A percentile compares a stretch with the other conserved stretches of the same genome.
These are phyloP conservation scores for Genyomyrus donnyi DNA, from an alignment of 2,113 vertebrate species.

Conservation along the genomic window DNA sequence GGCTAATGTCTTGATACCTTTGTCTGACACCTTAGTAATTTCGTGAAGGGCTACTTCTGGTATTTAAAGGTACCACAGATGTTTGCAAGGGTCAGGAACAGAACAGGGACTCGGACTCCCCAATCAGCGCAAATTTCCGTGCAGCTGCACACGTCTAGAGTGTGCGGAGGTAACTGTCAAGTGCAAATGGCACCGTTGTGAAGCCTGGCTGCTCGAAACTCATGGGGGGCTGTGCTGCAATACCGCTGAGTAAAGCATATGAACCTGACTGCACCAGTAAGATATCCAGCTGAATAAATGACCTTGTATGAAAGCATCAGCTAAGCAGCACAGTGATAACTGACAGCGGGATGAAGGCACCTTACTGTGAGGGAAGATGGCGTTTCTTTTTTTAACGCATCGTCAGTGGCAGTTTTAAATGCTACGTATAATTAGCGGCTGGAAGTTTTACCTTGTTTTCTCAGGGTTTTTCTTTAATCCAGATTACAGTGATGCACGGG, in stretches of 20 bases:
- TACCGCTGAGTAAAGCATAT: background rate
- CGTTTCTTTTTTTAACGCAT: background rate
- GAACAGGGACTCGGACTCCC: background rate
- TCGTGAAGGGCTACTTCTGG: background rate
- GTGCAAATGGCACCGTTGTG: background rate
- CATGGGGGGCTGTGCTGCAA: background rate
- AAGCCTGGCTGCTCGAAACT: background rate
- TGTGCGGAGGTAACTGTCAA: background rate
- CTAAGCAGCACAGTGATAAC: background rate
- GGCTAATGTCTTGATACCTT: background rate
- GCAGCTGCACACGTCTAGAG: background rate
- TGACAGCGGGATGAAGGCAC: background rate
- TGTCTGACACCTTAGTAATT: background rate
- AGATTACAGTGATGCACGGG: background rate
- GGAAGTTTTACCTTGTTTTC: background rate
- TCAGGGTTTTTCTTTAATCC: background rate
- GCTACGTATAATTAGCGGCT: background rate
- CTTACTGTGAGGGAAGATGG: background rate
- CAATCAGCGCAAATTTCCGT: background rate
- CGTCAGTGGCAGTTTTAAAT: background rate
- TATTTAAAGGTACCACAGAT: background rate
- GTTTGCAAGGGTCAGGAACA: background rate
- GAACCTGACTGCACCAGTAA: background rate
- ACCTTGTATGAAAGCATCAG: background rate
- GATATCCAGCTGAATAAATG: slow-evolving; percentile 7